Evolutionary conservation across 1,140 invertebrate species (phyloP).

Genomic region (Anastatus disparis): DNA sequence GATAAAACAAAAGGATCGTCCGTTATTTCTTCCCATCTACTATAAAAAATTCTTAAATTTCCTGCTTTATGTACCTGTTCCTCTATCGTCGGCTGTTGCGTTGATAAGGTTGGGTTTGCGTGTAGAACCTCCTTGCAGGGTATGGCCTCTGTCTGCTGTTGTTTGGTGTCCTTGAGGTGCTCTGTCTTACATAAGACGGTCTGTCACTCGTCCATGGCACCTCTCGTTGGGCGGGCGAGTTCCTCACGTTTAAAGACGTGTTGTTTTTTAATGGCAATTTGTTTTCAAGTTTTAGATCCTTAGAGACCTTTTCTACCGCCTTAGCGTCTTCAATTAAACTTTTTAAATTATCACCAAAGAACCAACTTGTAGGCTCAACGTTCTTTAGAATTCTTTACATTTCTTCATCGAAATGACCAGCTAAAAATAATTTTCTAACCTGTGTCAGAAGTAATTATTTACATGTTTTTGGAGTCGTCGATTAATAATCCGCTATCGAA

Average conservation of each 20-base stretch:
- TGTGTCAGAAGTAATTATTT: too few species aligned
- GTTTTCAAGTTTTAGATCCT: neutral
- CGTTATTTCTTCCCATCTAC: too few species aligned
- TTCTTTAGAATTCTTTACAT: neutral
- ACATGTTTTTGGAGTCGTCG: too few species aligned
- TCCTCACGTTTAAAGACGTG: conserved; percentile 8
- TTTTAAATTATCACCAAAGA: neutral
- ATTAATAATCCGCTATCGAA: too few species aligned
- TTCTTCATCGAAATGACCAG: neutral
- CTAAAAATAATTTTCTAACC: neutral
- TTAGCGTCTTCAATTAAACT: neutral
- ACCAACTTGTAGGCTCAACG: neutral
- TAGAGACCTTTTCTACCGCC: neutral
- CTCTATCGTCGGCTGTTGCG: neutral
- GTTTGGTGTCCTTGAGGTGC: neutral
- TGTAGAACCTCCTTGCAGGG: neutral
- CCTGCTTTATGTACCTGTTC: neutral
- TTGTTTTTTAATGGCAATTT: neutral
- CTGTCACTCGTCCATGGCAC: neutral
- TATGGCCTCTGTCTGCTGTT: neutral
- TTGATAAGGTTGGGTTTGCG: neutral
- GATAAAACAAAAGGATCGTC: too few species aligned
- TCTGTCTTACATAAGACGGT: neutral
- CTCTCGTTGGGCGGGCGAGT: neutral
- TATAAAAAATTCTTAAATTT: neutral